Percentiles rank a stretch among this genome's conserved stretches.
Evolutionary conservation across 1,140 invertebrate species (phyloP).

Genomic region (Ceratosolen fusciceps): DNA sequence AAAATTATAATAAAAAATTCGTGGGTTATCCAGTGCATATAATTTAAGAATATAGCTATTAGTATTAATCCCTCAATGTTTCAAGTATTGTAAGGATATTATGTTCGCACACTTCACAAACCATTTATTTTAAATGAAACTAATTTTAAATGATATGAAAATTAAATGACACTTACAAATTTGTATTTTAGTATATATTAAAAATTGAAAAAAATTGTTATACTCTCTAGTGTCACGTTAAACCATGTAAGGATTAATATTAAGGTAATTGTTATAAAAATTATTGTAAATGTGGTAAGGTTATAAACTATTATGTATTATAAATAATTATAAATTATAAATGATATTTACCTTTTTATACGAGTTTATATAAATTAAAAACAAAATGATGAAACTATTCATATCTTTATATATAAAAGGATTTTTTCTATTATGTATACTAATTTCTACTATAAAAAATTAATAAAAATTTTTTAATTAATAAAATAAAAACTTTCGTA

Average conservation of each 20-base stretch:
- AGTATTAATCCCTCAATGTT: too few relatives aligned
- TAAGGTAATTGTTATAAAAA: conserved; percentile 20
- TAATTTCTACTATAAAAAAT: background rate
- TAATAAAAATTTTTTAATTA: too few relatives aligned
- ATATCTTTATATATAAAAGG: background rate
- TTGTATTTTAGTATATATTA: background rate
- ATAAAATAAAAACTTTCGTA: too few relatives aligned
- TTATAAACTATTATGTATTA: conserved; percentile 19
- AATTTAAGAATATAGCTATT: background rate
- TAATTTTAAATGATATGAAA: background rate
- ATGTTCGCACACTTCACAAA: too few relatives aligned
- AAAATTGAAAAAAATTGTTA: background rate
- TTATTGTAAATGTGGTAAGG: conserved; percentile 22
- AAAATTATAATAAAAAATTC: background rate
- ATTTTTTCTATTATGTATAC: conserved; percentile 13
- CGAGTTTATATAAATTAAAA: background rate
- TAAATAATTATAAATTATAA: conserved; percentile 28
- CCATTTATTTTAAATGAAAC: too few relatives aligned
- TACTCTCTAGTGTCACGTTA: background rate
- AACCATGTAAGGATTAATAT: background rate
- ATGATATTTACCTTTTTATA: conserved; percentile 27
- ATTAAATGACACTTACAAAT: background rate
- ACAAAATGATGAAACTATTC: background rate
- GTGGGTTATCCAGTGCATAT: background rate
- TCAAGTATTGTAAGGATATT: too few relatives aligned